Evolutionary conservation across 35 echinoderm and acorn worm genomes (phyloP), one percentile per base, ranked within the genome.

Genomic region (Heliocidaris tuberculata): DNA sequence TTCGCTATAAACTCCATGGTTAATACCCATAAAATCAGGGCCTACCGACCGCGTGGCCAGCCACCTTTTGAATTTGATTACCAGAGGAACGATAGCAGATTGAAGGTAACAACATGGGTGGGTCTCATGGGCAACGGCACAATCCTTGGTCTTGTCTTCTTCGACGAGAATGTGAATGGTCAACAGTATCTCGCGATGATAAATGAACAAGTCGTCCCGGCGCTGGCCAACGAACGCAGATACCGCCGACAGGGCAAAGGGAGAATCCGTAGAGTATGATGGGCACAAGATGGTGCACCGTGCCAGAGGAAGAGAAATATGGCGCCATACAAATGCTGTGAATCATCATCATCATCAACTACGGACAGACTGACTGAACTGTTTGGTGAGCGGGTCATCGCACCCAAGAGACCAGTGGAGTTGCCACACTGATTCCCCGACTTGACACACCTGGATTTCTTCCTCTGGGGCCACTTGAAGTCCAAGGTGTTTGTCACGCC

Each of bases 381-480:
- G 50, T 85, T 85, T 85, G n/a, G 15, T 85, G 65, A 85, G 15
- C 65, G 15, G 15, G n/a, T 85, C 65, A 93, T 50, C 50, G 19
- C 71, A 94, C 32, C 16, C 0, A 78, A 27, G 2, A 21, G 21
- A 15, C 70, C 59, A 16, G 59, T 94, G 50, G 31, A 85, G 6
- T 78, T 30, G 31, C 94, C 48, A 85, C 10, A 7, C 52, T 35
- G 31, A 78, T 94, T 24, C 21, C 60, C 94, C 60, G 94, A 94
- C 49, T 70, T 94, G 17, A 47, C 85, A 47, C 94, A 71, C 21
- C 49, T 85, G 65, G 94, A 88, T 27, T 94, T 94, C 85, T 94
- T 94, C 31, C 47, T 88, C 17, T 94, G 94, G 94, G 35, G 35
- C 35, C 35, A 42, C 35, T 42, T 42, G 94, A 94, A 94, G 94